A percentile compares a stretch with the other conserved stretches of the same genome.
Evolutionary conservation across 2,113 vertebrate species (phyloP).

Genomic region (Micronycteris hirsuta): DNA sequence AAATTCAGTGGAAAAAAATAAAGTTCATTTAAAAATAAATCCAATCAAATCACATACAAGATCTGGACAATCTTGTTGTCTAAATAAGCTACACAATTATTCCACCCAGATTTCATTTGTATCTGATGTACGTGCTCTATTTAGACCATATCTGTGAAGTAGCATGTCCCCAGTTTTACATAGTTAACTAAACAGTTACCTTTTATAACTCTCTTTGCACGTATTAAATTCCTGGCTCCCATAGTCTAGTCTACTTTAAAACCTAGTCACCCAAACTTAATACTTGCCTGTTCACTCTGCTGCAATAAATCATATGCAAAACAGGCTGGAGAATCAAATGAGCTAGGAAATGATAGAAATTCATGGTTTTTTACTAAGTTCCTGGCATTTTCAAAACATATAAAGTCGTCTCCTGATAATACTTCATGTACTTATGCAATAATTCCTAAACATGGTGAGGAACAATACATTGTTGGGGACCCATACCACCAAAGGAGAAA

Average conservation of each 20-base stretch:
- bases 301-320: not conserved
- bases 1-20: no score
- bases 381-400: not conserved
- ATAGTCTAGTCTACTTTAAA: slow-evolving; percentile 25
- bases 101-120: slow-evolving; percentile 60
- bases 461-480: not conserved
- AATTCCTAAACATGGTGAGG: not conserved
- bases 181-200: slow-evolving; percentile 59
- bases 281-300: not conserved
- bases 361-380: not conserved
- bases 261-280: not conserved
- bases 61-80: slow-evolving; percentile 65
- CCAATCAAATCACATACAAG: slow-evolving; percentile 32
- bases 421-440: not conserved
- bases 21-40: no score
- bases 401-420: not conserved
- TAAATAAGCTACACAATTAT: slow-evolving; percentile 57
- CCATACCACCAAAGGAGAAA: not conserved
- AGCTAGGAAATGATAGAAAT: not conserved
- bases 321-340: not conserved
- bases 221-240: not conserved
- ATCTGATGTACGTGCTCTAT: slow-evolving; percentile 61
- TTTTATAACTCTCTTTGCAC: slow-evolving; percentile 45
- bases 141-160: slow-evolving; percentile 34
- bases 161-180: slow-evolving; percentile 64